These are phyloP conservation scores for Dysidea cf. avara DNA, from an alignment of 37 sponge, comb jelly and placozoan genomes.

Conservation along the genomic window DNA sequence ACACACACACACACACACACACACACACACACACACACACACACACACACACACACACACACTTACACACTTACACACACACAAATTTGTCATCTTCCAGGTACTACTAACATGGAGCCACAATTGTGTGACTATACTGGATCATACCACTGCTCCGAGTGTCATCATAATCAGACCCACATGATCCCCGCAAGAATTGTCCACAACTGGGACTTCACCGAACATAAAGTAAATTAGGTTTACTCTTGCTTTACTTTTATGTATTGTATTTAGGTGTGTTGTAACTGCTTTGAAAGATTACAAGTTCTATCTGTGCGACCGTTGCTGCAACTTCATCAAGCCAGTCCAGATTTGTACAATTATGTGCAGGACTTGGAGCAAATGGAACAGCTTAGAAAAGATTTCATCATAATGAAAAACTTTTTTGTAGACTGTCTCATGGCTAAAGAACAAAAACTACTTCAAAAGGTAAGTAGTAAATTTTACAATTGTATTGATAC, in stretches of 20 bases:
- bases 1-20: no score
- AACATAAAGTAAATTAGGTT: constrained; percentile 39
- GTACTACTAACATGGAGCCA: constrained; percentile 29
- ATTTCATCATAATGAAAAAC: constrained; percentile 71
- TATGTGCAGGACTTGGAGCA: constrained; percentile 50
- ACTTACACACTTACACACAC: no score
- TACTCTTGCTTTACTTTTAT: not conserved
- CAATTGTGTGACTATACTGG: constrained; percentile 93
- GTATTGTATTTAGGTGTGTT: constrained; percentile 51
- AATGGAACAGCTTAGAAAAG: constrained; percentile 55
- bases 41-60: no score
- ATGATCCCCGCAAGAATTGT: constrained; percentile 91
- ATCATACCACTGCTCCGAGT: constrained; percentile 76
- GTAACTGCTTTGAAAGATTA: constrained; percentile 34
- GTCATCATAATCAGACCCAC: constrained; percentile 74
- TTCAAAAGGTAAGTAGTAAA: constrained; percentile 34
- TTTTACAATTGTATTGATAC: constrained; percentile 10
- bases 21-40: no score
- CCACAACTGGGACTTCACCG: constrained; percentile 98
- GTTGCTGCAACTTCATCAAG: constrained; percentile 21
- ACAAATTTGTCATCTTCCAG: no score
- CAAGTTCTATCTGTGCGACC: constrained; percentile 22
- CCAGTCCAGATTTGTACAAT: constrained; percentile 64
- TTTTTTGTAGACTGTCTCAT: constrained; percentile 59
- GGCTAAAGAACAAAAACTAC: constrained; percentile 59